A percentile compares a stretch with the other conserved stretches of the same genome.
phyloP scores from a whole-genome alignment of 2,888 invertebrate genomes.

The Aphodius granarius region DNA sequence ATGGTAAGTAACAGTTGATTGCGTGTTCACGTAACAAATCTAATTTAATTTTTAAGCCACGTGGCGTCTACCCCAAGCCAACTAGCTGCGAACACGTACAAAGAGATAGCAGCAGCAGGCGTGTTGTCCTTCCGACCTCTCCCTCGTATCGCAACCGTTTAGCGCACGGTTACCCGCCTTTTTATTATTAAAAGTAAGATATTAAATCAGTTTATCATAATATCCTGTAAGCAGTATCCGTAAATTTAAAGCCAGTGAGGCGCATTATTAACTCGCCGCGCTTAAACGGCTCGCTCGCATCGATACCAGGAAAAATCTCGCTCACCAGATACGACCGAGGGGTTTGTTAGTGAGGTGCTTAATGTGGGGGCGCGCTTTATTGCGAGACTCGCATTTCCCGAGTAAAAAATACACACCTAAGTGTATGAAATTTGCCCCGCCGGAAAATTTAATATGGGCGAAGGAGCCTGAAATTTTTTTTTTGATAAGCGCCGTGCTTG shows the following conservation, averaged over 20 bases:
- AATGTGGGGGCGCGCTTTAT: neutral
- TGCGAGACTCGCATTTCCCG: conserved; percentile 4
- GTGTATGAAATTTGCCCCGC: conserved; percentile 3
- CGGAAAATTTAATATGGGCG: conserved; percentile 7
- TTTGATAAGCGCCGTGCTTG: neutral
- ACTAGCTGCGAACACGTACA: conserved; percentile 22
- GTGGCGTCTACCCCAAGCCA: conserved; percentile 19
- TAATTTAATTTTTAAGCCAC: conserved; percentile 16
- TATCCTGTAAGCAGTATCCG: conserved; percentile 43
- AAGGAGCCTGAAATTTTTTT: conserved; percentile 2
- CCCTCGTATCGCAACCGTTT: neutral
- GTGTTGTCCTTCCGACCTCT: neutral
- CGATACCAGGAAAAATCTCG: conserved; percentile 30
- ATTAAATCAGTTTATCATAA: conserved; percentile 52
- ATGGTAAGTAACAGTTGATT: neutral
- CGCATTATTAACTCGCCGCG: conserved; percentile 44
- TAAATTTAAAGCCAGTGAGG: conserved; percentile 38
- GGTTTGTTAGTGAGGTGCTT: neutral
- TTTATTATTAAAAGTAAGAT: conserved; percentile 48
- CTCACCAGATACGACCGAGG: neutral
- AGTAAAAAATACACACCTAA: conserved; percentile 12
- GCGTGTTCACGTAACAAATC: neutral
- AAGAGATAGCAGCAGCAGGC: conserved; percentile 6
- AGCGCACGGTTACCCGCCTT: conserved; percentile 8
- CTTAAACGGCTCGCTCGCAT: conserved; percentile 45